Evolutionary conservation across 1,140 invertebrate genomes (phyloP), one percentile per base, ranked within the genome.

Genomic region (Plutomurus gul): DNA sequence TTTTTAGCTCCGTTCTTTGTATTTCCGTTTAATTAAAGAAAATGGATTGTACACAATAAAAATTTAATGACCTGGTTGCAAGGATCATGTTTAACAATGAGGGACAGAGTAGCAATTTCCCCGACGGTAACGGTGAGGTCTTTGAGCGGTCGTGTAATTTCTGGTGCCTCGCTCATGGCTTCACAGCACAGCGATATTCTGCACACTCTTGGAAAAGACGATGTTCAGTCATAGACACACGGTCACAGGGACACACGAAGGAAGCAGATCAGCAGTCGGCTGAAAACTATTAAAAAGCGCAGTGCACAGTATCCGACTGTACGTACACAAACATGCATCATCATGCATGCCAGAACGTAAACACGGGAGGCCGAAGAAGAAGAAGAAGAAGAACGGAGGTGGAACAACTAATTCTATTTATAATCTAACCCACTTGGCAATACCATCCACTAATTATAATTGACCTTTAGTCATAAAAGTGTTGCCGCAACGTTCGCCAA

Each of bases 351-450:
- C n/a, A n/a, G n/a, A n/a, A n/a, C n/a, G n/a, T n/a, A n/a, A n/a
- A n/a, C n/a, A n/a, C n/a, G n/a, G n/a, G n/a, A n/a, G n/a, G n/a
- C n/a, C n/a, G n/a, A n/a, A n/a, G n/a, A n/a, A n/a, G n/a, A n/a
- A n/a, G n/a, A n/a, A n/a, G n/a, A n/a, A n/a, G n/a, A n/a, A n/a
- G n/a, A n/a, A n/a, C n/a, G n/a, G n/a, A n/a, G n/a, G n/a, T n/a
- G n/a, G n/a, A n/a, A n/a, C n/a, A n/a, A n/a, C n/a, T n/a, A n/a
- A n/a, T 13, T 65, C 56, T 65, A 65, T 65, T 65, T 65, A 33
- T 65, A 65, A 30, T n/a, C 4, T 65, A 30, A 30, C 56, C 56
- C 56, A 65, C 27, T 65, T 65, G 56, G 56, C 56, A 65, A 33
- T 10, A 43, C 10, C 10, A 43, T 43, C 39, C 16, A 36, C 56